Percentiles rank a stretch among this genome's conserved stretches.
These are phyloP conservation scores for Tapirus terrestris DNA, from an alignment of 2,113 vertebrate species.

Conservation along the genomic window DNA sequence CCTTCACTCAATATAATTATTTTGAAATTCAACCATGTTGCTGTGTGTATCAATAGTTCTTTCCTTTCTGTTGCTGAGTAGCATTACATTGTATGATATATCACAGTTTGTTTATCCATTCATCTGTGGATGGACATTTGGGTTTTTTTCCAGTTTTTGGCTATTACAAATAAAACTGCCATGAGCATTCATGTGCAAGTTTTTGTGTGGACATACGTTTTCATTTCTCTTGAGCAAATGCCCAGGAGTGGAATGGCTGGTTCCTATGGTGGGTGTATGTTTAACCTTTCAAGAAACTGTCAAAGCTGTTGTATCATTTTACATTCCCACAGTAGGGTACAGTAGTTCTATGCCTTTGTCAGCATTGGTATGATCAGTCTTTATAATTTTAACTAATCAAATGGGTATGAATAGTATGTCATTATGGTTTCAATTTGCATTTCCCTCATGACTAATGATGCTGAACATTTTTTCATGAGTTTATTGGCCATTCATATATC, in stretches of 20 bases:
- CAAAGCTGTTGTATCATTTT: not conserved
- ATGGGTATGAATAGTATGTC: not conserved
- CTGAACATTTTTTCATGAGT: not conserved
- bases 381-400: not conserved
- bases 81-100: not conserved
- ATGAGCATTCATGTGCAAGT: not conserved
- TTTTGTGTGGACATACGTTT: not conserved
- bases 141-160: not conserved
- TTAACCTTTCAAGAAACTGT: not conserved
- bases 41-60: not conserved
- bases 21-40: not conserved
- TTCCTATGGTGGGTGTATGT: not conserved
- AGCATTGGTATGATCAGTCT: not conserved
- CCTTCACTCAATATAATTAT: not conserved
- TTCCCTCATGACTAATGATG: not conserved
- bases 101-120: not conserved
- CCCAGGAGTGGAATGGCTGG: not conserved
- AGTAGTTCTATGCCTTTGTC: not conserved
- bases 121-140: not conserved
- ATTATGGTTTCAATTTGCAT: conserved; percentile 2
- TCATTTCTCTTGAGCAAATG: conserved; percentile 45
- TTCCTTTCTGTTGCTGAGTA: not conserved
- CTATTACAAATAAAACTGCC: conserved; percentile 7
- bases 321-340: not conserved
- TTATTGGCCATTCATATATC: not conserved